Evolutionary conservation across 2,888 invertebrate genomes (phyloP).

Genomic region (Drosophila setosimentum): DNA sequence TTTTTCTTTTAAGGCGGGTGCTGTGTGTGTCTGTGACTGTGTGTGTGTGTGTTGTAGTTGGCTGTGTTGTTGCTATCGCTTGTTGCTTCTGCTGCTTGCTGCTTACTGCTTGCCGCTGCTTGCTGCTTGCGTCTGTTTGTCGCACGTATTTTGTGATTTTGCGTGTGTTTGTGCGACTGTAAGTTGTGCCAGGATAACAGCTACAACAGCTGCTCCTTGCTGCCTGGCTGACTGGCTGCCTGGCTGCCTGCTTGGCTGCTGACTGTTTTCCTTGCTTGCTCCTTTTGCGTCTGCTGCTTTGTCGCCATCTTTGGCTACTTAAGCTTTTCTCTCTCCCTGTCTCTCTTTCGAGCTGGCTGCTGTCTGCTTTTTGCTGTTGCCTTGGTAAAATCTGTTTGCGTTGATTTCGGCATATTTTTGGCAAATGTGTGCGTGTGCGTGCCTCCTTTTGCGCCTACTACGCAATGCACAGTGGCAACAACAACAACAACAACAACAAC

Average conservation of each 20-base stretch:
- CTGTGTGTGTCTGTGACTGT: slow-evolving; percentile 6
- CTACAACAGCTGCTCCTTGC: slow-evolving; percentile 12
- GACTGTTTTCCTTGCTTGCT: slow-evolving; percentile 8
- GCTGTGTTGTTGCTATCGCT: neutral
- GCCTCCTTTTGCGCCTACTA: slow-evolving; percentile 55
- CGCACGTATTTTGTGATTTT: slow-evolving; percentile 56
- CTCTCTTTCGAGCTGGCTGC: slow-evolving; percentile 10
- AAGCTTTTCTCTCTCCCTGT: slow-evolving; percentile 15
- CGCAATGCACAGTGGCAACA: slow-evolving; percentile 49
- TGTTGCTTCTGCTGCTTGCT: slow-evolving; percentile 7
- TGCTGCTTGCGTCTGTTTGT: slow-evolving; percentile 31
- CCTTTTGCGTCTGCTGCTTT: neutral
- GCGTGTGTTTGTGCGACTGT: slow-evolving; percentile 72
- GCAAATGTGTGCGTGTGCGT: slow-evolving; percentile 62
- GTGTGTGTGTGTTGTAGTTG: slow-evolving; percentile 11
- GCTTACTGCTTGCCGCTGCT: slow-evolving; percentile 26
- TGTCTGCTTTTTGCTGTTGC: slow-evolving; percentile 57
- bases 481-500: slow-evolving; percentile 8
- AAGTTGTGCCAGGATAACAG: slow-evolving; percentile 68
- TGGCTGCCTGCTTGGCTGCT: slow-evolving; percentile 8
- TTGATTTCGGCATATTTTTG: slow-evolving; percentile 82
- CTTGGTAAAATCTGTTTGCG: slow-evolving; percentile 81
- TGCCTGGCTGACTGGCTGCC: slow-evolving; percentile 9
- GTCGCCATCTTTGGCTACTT: slow-evolving; percentile 34
- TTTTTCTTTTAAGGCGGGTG: slow-evolving; percentile 25